Conservation (phyloP, 2,888 invertebrate species). For the Panzeria rudis region DNA sequence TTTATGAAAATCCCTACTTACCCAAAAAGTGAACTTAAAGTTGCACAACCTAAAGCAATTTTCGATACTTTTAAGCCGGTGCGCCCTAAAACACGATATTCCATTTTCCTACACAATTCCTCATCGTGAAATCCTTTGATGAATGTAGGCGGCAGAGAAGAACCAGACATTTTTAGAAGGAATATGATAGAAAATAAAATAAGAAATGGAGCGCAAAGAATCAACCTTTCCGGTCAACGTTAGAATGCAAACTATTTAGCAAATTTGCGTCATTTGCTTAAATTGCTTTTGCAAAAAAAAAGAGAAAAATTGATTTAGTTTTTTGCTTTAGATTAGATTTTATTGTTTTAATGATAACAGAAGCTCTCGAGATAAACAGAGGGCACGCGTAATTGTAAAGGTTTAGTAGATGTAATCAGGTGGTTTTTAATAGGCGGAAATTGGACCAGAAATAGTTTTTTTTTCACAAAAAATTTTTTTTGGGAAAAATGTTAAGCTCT, state of each 20-base stretch:
- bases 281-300: not conserved
- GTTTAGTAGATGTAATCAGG: no score
- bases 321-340: not conserved
- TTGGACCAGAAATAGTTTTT: no score
- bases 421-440: no score
- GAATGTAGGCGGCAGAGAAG: slow-evolving; percentile 85
- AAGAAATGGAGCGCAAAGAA: not conserved
- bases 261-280: slow-evolving; percentile 8
- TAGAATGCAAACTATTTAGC: slow-evolving; percentile 21
- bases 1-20: slow-evolving; percentile 75
- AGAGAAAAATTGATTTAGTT: not conserved
- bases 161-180: slow-evolving; percentile 59
- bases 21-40: slow-evolving; percentile 90
- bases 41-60: slow-evolving; percentile 90
- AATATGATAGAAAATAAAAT: not conserved
- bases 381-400: not conserved
- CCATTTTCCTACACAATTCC: slow-evolving; percentile 87
- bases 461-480: no score
- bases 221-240: slow-evolving; percentile 9
- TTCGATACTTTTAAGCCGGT: slow-evolving; percentile 90
- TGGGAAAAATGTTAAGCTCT: no score
- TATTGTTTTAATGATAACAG: slow-evolving; percentile 26
- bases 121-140: slow-evolving; percentile 87
- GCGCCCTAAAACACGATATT: slow-evolving; percentile 88
- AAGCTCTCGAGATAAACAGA: slow-evolving; percentile 10